These are phyloP conservation scores for Huso huso DNA, from an alignment of 2,797 vertebrate species.

Conservation along the genomic window DNA sequence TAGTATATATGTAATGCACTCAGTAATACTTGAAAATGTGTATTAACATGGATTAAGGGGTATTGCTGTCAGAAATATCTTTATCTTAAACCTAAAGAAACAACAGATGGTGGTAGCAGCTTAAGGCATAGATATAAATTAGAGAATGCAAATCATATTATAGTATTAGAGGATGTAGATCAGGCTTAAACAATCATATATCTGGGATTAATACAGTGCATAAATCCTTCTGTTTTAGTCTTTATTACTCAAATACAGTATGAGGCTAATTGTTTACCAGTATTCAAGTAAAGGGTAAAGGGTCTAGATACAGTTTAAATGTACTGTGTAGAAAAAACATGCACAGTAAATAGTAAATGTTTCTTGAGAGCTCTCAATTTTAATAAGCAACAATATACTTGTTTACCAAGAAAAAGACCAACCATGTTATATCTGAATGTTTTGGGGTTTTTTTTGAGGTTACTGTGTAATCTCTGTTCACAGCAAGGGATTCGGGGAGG, in stretches of 20 bases:
- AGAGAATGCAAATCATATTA: slow-evolving; percentile 37
- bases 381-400: no score
- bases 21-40: not conserved
- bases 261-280: no score
- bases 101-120: slow-evolving; percentile 55
- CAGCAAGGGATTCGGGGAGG: slow-evolving; percentile 32
- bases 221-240: slow-evolving; percentile 20
- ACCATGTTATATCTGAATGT: no score
- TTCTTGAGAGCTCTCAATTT: no score
- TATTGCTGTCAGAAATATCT: slow-evolving; percentile 15
- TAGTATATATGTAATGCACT: no score
- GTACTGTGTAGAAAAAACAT: no score
- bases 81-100: slow-evolving; percentile 26
- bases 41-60: slow-evolving; percentile 3
- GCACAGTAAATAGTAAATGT: no score
- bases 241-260: no score
- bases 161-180: slow-evolving; percentile 46
- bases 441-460: no score
- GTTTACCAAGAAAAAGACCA: no score
- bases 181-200: slow-evolving; percentile 35
- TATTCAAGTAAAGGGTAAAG: no score
- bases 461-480: not conserved
- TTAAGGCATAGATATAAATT: slow-evolving; percentile 55
- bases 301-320: no score
- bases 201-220: slow-evolving; percentile 23